These are phyloP conservation scores for Macrophya annulata DNA, from an alignment of 2,888 invertebrate genomes.

Conservation along the genomic window DNA sequence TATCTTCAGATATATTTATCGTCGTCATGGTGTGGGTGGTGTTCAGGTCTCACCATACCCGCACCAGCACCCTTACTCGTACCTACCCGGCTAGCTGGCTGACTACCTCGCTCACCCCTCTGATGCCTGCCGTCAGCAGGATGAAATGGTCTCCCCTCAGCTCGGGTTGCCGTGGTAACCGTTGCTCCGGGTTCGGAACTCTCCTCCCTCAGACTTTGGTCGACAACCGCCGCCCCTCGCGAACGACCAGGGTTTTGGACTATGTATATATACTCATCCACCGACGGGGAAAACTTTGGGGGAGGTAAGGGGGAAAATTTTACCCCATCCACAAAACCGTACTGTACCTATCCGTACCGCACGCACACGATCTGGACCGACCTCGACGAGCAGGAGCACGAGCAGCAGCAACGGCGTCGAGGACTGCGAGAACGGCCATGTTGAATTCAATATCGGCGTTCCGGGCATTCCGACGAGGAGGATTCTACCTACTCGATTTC, in stretches of 20 bases:
- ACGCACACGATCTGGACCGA: slow-evolving; percentile 48
- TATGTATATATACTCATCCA: neutral
- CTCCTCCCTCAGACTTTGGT: slow-evolving; percentile 72
- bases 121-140: slow-evolving; percentile 76
- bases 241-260: slow-evolving; percentile 26
- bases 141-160: slow-evolving; percentile 77
- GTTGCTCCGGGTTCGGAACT: slow-evolving; percentile 62
- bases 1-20: slow-evolving; percentile 56
- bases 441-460: slow-evolving; percentile 79
- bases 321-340: slow-evolving; percentile 24
- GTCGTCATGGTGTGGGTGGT: slow-evolving; percentile 3
- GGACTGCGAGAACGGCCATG: slow-evolving; percentile 73
- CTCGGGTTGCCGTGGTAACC: slow-evolving; percentile 77
- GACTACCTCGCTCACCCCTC: slow-evolving; percentile 64
- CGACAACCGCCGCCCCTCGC: slow-evolving; percentile 52
- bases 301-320: slow-evolving; percentile 3
- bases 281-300: slow-evolving; percentile 12
- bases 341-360: slow-evolving; percentile 13
- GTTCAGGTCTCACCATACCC: slow-evolving; percentile 59
- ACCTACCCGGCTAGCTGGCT: slow-evolving; percentile 12
- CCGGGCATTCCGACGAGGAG: slow-evolving; percentile 70
- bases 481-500: neutral
- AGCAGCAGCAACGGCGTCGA: slow-evolving; percentile 33
- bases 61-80: slow-evolving; percentile 7
- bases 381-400: slow-evolving; percentile 13